These are phyloP conservation scores for Catharus minimus DNA, from an alignment of 2,113 vertebrate species.

Conservation along the genomic window DNA sequence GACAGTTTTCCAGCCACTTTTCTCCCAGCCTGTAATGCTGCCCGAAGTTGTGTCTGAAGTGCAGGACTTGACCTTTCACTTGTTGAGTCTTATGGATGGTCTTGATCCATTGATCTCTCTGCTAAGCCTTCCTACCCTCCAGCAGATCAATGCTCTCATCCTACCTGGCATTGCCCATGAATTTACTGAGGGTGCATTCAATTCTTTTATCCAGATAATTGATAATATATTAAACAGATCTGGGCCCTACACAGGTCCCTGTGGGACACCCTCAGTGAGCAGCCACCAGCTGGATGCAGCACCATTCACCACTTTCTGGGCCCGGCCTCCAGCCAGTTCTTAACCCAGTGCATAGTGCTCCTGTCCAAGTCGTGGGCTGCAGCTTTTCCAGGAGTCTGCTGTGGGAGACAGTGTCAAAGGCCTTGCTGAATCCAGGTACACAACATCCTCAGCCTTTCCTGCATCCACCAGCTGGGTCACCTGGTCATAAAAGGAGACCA, in stretches of 20 bases:
- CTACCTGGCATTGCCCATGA: neutral
- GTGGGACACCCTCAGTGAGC: fast-evolving
- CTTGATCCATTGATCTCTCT: no score
- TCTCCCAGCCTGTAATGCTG: neutral
- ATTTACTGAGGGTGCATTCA: neutral
- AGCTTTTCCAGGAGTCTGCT: neutral
- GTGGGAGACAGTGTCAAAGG: fast-evolving
- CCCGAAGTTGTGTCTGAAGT: neutral
- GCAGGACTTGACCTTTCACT: neutral
- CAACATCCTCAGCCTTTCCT: neutral
- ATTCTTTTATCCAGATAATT: no score
- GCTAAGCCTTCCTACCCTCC: neutral
- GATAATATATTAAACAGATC: neutral
- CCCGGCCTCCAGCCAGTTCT: fast-evolving
- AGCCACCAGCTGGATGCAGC: fast-evolving
- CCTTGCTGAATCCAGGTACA: neutral
- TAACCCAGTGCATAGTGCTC: fast-evolving
- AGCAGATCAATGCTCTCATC: neutral
- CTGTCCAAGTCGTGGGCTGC: fast-evolving
- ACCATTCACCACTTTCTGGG: fast-evolving
- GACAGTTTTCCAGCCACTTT: neutral
- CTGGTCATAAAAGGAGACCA: neutral
- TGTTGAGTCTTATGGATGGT: neutral
- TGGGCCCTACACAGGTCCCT: fast-evolving
- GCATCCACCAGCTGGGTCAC: fast-evolving